Percentiles rank a stretch among this genome's conserved stretches.
phyloP scores from a whole-genome alignment of 2,113 vertebrate genomes.

The Leucopsar rothschildi region DNA sequence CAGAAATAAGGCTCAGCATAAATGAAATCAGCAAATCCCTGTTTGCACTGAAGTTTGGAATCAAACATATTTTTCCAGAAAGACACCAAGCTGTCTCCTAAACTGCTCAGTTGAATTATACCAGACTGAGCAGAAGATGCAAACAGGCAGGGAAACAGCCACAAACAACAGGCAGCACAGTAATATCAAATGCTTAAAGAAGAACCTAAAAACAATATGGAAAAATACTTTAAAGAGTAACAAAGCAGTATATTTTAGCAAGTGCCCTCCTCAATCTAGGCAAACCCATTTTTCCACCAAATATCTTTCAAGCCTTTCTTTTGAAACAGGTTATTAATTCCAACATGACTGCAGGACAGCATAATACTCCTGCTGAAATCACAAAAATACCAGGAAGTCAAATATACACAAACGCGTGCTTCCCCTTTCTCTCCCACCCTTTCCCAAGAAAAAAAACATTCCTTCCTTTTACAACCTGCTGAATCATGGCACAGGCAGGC shows the following conservation, averaged over 20 bases:
- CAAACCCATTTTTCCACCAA: not conserved
- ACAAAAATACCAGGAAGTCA: not conserved
- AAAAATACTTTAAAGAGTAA: not conserved
- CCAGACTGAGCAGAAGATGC: not conserved
- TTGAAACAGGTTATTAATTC: not conserved
- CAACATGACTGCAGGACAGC: not conserved
- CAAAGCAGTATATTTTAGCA: not conserved
- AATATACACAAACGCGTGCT: not conserved
- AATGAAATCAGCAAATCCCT: conserved; percentile 50
- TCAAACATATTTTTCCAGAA: conserved; percentile 3
- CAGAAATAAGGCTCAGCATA: conserved; percentile 39
- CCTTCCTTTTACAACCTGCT: conserved; percentile 56
- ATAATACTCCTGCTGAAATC: not conserved
- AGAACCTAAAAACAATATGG: not conserved
- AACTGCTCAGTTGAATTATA: not conserved
- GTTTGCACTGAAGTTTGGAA: conserved; percentile 3
- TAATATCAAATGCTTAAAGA: not conserved
- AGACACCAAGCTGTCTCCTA: not conserved
- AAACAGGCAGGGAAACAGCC: not conserved
- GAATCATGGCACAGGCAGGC: conserved; percentile 58
- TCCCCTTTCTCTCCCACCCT: conserved; percentile 3
- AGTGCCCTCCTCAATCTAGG: not conserved
- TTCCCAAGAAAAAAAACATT: conserved; percentile 44
- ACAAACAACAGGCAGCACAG: not conserved
- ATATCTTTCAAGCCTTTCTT: not conserved